Evolutionary conservation across 2,797 vertebrate species (phyloP).

Genomic region (Cephalopachus bancanus): DNA sequence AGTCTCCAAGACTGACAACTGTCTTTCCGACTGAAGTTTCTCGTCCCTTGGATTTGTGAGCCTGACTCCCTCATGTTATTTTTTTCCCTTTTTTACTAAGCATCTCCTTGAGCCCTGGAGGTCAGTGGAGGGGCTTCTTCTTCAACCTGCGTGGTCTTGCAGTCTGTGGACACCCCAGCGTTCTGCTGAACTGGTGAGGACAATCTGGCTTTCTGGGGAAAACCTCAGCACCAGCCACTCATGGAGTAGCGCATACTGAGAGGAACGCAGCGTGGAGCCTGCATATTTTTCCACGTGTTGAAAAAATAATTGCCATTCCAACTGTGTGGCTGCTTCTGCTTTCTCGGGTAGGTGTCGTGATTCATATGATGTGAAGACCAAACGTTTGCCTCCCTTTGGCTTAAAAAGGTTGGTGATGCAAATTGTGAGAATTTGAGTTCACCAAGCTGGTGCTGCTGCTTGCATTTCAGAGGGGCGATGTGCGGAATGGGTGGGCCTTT

Average conservation of each 20-base stretch:
- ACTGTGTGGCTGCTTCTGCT: not conserved
- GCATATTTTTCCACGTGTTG: not conserved
- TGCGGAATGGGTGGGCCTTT: not conserved
- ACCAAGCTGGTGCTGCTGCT: not conserved
- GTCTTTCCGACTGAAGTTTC: not conserved
- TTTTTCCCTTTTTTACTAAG: not conserved
- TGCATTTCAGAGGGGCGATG: too few species aligned
- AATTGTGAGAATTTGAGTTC: not conserved
- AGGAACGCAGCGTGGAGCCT: not conserved
- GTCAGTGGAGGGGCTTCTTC: not conserved
- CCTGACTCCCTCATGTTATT: too few species aligned
- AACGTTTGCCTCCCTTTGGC: not conserved
- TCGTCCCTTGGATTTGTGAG: not conserved
- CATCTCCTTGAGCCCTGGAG: not conserved
- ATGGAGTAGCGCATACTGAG: not conserved
- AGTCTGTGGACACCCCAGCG: not conserved
- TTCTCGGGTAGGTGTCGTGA: not conserved
- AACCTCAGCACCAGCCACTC: not conserved
- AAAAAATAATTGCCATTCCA: not conserved
- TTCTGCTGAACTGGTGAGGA: not conserved
- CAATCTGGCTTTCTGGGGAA: not conserved
- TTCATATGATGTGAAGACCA: not conserved
- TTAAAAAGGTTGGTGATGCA: not conserved
- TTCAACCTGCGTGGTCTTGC: not conserved
- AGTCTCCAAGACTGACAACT: not conserved